phyloP scores from a whole-genome alignment of 2,113 vertebrate genomes.

The Motacilla alba region DNA sequence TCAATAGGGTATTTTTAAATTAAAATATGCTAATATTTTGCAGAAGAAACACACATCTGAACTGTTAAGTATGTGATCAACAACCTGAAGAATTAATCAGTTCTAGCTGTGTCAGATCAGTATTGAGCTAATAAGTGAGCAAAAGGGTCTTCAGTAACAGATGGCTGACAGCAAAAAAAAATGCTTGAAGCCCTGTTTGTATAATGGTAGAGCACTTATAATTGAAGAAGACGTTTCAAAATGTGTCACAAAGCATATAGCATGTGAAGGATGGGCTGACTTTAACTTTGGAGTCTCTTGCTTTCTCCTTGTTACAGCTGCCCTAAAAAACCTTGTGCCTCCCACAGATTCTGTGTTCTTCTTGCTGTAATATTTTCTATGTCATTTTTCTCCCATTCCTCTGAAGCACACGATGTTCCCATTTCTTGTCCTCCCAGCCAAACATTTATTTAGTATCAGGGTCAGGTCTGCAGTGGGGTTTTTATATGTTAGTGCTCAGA shows the following conservation, averaged over 20 bases:
- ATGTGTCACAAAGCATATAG: background rate
- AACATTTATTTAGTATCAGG: slow-evolving; percentile 66
- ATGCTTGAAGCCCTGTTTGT: background rate
- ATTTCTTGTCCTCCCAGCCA: slow-evolving; percentile 57
- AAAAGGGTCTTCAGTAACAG: background rate
- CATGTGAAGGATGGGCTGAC: background rate
- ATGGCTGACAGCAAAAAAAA: background rate
- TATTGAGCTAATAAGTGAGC: background rate
- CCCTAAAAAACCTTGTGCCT: slow-evolving; percentile 32
- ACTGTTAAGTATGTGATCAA: background rate
- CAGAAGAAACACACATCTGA: background rate
- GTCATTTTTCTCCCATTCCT: slow-evolving; percentile 51
- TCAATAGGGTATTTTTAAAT: background rate
- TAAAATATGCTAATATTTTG: background rate
- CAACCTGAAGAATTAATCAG: background rate
- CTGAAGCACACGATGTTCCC: slow-evolving; percentile 49
- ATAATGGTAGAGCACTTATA: background rate
- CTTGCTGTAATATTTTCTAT: slow-evolving; percentile 52
- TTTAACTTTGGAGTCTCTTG: slow-evolving; percentile 18
- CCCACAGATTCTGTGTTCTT: slow-evolving; percentile 25
- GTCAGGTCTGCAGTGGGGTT: slow-evolving; percentile 50
- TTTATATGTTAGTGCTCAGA: slow-evolving; percentile 49
- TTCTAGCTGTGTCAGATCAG: background rate
- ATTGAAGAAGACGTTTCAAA: background rate
- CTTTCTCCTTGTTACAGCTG: slow-evolving; percentile 22